These are phyloP conservation scores for Habroteleia sp. DNA, from an alignment of 2,888 invertebrate species.

Conservation along the genomic window DNA sequence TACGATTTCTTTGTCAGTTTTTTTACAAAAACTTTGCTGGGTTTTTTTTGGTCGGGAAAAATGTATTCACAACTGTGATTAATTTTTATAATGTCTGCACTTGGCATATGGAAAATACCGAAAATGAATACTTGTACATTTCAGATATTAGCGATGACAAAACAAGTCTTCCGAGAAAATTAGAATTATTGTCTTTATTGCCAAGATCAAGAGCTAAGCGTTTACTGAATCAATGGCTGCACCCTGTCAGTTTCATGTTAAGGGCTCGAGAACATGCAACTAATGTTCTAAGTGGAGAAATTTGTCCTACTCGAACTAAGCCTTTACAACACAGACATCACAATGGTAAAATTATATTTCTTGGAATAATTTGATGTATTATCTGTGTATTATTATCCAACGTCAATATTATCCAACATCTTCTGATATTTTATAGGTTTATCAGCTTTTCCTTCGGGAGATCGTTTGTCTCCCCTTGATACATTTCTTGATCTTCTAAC, in stretches of 20 bases:
- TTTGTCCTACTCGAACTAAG: slow-evolving; percentile 76
- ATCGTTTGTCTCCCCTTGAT: slow-evolving; percentile 89
- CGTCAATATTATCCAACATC: no score
- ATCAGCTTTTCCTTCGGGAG: slow-evolving; percentile 87
- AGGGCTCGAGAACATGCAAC: slow-evolving; percentile 91
- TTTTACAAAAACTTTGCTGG: no score
- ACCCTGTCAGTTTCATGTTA: slow-evolving; percentile 88
- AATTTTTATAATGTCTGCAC: no score
- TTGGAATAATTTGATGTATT: no score
- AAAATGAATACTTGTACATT: no score
- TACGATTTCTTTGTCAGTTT: no score
- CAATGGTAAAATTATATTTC: slow-evolving; percentile 70
- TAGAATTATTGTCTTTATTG: slow-evolving; percentile 87
- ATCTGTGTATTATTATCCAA: no score
- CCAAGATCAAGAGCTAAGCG: slow-evolving; percentile 90
- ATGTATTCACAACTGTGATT: no score
- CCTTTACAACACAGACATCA: slow-evolving; percentile 76
- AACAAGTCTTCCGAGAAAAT: slow-evolving; percentile 86
- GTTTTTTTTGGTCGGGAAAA: no score
- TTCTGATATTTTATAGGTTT: no score
- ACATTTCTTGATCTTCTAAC: slow-evolving; percentile 92
- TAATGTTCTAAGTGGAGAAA: slow-evolving; percentile 88
- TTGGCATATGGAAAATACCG: no score
- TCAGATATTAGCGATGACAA: slow-evolving; percentile 81
- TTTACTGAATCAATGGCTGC: slow-evolving; percentile 89